Base-by-base conservation (phyloP, 2,888 invertebrate species). In the Latrodectus elegans region DNA sequence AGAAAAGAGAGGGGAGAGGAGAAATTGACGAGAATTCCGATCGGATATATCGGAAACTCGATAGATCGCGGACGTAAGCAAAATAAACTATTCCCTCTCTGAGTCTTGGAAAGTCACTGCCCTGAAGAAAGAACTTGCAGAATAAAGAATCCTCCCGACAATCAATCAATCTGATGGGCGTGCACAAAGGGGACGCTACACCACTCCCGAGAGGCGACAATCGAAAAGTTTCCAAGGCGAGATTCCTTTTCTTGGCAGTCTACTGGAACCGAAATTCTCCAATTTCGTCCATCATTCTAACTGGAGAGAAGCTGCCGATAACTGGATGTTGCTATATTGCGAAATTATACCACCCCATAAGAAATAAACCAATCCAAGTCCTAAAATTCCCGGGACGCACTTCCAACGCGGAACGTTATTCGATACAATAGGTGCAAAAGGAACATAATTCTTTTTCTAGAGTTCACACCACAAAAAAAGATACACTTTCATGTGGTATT, bases 201-300 rank as follows among this genome's bases (percentile, higher is more conserved):
- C 38, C 38, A 15, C 60, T 60, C 68, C 49, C 49, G 38, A 15
- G 49, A n/a, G 71, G 26, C 11, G 71, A 38, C 71, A 71, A 71
- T 71, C 49, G 71, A 51, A 71, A 71, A 71, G 51, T 71, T 71
- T 71, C n/a, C 68, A n/a, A 38, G 51, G 1, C 38, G 49, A 51
- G n/a, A 71, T 12, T 9, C 22, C 9, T 22, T 49, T 51, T 68
- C 68, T 38, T 12, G 26, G n/a, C 51, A 38, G 15, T 38, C n/a
- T 49, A 6, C 51, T 71, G 12, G 60, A 12, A 60, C 14, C 60
- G 60, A 60, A 55, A 60, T n/a, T 60, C 6, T 60, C 60, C 60
- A 60, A 60, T 60, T 60, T 60, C n/a, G 60, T 6, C 38, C 38
- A 38, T 38, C 38, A 38, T 38, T 38, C 38, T 38, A 38, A 6